These are phyloP conservation scores for Epizoanthus stellaris DNA, from an alignment of 92 coral and sea anemone genomes.

Conservation along the genomic window DNA sequence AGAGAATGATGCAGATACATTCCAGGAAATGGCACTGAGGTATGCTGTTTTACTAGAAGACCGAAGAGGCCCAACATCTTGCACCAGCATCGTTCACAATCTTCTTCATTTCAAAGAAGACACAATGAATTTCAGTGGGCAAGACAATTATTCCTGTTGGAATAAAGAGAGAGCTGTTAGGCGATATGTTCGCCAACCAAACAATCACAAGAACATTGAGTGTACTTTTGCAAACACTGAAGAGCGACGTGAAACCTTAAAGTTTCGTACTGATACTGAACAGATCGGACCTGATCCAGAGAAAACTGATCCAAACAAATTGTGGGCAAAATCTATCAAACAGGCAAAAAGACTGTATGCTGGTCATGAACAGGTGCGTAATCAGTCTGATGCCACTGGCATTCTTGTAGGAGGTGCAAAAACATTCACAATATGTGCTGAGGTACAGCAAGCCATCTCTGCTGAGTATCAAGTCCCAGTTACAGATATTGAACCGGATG, in stretches of 20 bases:
- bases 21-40: constrained; percentile 56
- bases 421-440: constrained; percentile 41
- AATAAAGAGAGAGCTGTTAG: constrained; percentile 58
- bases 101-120: constrained; percentile 56
- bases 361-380: constrained; percentile 31
- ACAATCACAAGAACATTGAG: constrained; percentile 50
- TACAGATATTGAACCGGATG: constrained; percentile 22
- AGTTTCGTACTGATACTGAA: constrained; percentile 47
- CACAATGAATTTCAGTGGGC: constrained; percentile 48
- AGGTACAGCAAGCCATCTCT: constrained; percentile 38
- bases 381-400: constrained; percentile 52
- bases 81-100: constrained; percentile 52
- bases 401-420: constrained; percentile 62
- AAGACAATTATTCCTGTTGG: constrained; percentile 61
- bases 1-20: constrained; percentile 49
- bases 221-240: constrained; percentile 53
- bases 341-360: constrained; percentile 63
- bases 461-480: background rate
- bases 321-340: constrained; percentile 62
- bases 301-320: constrained; percentile 45
- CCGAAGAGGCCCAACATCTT: constrained; percentile 45
- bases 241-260: constrained; percentile 47
- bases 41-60: constrained; percentile 61
- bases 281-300: constrained; percentile 39
- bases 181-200: constrained; percentile 51